Percentiles rank a stretch among this genome's conserved stretches.
Conservation (phyloP, 2,797 vertebrate genomes). For the Rhyacichthys aspro region DNA sequence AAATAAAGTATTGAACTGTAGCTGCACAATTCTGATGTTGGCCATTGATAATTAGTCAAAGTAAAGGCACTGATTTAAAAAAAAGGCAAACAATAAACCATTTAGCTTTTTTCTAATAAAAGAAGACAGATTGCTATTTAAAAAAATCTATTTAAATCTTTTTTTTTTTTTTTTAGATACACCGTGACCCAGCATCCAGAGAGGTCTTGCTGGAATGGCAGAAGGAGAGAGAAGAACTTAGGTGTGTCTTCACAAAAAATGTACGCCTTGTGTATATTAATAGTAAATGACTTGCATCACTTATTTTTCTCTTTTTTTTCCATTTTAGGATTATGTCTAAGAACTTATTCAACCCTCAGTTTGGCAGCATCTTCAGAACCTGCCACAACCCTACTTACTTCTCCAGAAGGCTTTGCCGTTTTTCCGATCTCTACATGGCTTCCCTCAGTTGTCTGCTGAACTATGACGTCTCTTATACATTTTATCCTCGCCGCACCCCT, state of each 20-base stretch:
- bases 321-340: conserved; percentile 81
- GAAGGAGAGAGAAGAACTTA: conserved; percentile 85
- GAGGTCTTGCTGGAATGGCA: conserved; percentile 85
- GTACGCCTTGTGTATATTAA: too few species aligned
- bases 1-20: too few species aligned
- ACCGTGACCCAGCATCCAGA: conserved; percentile 78
- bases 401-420: conserved; percentile 84
- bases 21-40: too few species aligned
- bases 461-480: conserved; percentile 82
- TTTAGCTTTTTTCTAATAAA: too few species aligned
- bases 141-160: not conserved
- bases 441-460: conserved; percentile 86
- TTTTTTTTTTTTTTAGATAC: conserved; percentile 62
- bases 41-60: too few species aligned
- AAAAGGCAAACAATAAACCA: not conserved
- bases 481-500: conserved; percentile 86
- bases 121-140: too few species aligned
- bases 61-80: too few species aligned
- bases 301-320: not conserved
- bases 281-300: too few species aligned
- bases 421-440: conserved; percentile 88
- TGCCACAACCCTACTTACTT: conserved; percentile 90
- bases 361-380: conserved; percentile 88
- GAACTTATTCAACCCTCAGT: conserved; percentile 88
- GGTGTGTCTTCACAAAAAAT: conserved; percentile 61